A percentile compares a stretch with the other conserved stretches of the same genome.
Evolutionary conservation across 2,113 vertebrate species (phyloP).

Genomic region (Pteronura brasiliensis): DNA sequence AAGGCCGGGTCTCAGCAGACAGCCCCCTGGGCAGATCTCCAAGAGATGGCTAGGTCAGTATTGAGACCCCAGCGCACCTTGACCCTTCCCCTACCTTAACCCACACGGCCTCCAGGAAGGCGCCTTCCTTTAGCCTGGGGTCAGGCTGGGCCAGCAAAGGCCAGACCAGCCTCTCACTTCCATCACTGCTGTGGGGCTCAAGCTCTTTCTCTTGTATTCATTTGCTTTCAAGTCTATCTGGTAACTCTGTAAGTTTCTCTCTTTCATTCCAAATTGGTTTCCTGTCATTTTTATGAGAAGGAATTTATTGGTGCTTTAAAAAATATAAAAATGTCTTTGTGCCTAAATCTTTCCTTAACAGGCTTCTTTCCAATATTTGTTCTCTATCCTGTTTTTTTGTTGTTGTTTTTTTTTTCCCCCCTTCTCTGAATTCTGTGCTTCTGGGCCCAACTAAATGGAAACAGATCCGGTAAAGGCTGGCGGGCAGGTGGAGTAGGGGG

Average conservation of each 20-base stretch:
- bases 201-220: background rate
- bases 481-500: too few species aligned
- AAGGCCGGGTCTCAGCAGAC: background rate
- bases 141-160: background rate
- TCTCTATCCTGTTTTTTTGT: background rate
- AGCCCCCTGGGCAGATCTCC: background rate
- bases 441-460: background rate
- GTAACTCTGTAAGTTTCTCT: conserved; percentile 52
- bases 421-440: conserved; percentile 40
- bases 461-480: background rate
- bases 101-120: background rate
- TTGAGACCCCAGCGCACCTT: background rate
- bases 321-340: conserved; percentile 59
- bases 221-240: conserved; percentile 29
- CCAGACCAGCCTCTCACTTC: background rate
- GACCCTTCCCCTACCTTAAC: background rate
- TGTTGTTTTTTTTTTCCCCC: background rate
- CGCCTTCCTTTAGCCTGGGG: background rate
- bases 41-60: background rate
- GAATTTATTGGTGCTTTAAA: conserved; percentile 71
- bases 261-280: conserved; percentile 67
- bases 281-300: conserved; percentile 77
- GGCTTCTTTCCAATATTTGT: background rate
- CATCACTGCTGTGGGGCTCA: rapidly evolving
- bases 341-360: conserved; percentile 48